These are phyloP conservation scores for Pogonocichla stellata DNA, from an alignment of 2,113 vertebrate genomes.

Conservation along the genomic window DNA sequence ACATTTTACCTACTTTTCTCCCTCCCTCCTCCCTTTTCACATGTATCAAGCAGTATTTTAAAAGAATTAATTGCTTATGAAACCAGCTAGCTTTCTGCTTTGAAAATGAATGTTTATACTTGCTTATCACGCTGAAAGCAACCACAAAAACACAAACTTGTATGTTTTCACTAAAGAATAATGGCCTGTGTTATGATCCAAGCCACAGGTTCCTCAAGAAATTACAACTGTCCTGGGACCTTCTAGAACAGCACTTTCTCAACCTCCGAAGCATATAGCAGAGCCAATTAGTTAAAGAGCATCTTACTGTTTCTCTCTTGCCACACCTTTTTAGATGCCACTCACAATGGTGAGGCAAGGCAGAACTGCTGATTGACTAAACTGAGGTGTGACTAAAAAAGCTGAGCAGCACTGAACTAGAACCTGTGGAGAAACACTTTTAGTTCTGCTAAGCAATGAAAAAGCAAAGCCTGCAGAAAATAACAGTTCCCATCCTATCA, in stretches of 20 bases:
- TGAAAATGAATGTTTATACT: not conserved
- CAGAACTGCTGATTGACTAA: not conserved
- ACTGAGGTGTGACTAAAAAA: not conserved
- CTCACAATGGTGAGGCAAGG: not conserved
- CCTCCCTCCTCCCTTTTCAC: not conserved
- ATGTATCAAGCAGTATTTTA: not conserved
- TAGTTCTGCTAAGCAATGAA: not conserved
- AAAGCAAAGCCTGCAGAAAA: not conserved
- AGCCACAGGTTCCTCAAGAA: not conserved
- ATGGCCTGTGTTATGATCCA: not conserved
- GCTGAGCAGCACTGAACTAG: not conserved
- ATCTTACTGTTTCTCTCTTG: not conserved
- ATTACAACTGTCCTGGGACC: not conserved
- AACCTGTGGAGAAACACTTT: not conserved
- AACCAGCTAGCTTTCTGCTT: not conserved
- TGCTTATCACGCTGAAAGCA: not conserved
- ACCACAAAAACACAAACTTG: not conserved
- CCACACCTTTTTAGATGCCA: not conserved
- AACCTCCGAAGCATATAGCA: not conserved
- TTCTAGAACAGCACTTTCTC: not conserved
- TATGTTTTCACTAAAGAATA: not conserved
- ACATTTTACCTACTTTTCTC: not conserved
- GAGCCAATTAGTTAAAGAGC: not conserved
- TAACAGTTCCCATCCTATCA: not conserved
- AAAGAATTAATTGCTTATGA: not conserved